These are phyloP conservation scores for Epizoanthus rinbou DNA, from an alignment of 92 coral and sea anemone genomes.

Conservation along the genomic window DNA sequence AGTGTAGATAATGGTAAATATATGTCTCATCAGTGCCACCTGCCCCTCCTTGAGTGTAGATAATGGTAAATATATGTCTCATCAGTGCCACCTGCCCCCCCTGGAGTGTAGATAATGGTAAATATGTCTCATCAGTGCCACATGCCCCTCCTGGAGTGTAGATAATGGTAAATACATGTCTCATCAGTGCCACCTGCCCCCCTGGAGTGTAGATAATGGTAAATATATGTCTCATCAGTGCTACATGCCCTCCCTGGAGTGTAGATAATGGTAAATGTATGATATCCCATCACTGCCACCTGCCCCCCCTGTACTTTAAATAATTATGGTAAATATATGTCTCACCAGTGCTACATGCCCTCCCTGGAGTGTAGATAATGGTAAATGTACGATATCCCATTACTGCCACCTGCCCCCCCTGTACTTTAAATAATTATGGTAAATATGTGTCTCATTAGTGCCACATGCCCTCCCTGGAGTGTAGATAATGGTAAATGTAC, in stretches of 20 bases:
- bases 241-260: constrained; percentile 42
- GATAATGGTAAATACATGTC: constrained; percentile 40
- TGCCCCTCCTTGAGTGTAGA: constrained; percentile 34
- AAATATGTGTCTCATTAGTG: constrained; percentile 7
- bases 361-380: constrained; percentile 43
- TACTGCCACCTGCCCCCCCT: constrained; percentile 33
- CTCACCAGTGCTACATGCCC: constrained; percentile 31
- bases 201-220: constrained; percentile 43
- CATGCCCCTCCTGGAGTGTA: constrained; percentile 36
- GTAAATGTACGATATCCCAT: constrained; percentile 26
- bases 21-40: constrained; percentile 31
- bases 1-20: constrained; percentile 44
- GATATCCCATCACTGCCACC: constrained; percentile 25
- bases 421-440: constrained; percentile 41
- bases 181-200: constrained; percentile 33
- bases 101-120: constrained; percentile 43
- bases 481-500: constrained; percentile 46
- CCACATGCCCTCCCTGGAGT: constrained; percentile 44
- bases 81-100: constrained; percentile 38
- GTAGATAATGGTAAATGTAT: constrained; percentile 44
- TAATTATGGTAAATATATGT: constrained; percentile 44
- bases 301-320: constrained; percentile 29
- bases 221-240: constrained; percentile 16
- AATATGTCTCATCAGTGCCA: constrained; percentile 35
- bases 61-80: constrained; percentile 37